A percentile compares a stretch with the other conserved stretches of the same genome.
These are phyloP conservation scores for Coryphaenoides rupestris DNA, from an alignment of 2,113 vertebrate genomes.

Conservation along the genomic window DNA sequence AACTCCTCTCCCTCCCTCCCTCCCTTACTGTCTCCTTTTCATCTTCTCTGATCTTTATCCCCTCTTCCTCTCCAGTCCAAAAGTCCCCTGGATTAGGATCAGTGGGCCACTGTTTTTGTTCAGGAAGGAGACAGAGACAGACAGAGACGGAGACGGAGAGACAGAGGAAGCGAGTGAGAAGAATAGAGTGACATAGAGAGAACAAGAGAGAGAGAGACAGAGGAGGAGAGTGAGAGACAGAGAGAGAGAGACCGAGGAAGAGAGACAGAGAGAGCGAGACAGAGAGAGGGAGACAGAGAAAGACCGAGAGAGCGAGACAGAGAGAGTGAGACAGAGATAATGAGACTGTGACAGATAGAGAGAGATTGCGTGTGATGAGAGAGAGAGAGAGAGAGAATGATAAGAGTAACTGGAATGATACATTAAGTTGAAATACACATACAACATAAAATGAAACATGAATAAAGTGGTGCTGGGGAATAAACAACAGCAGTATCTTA, in stretches of 20 bases:
- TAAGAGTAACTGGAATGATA: no score
- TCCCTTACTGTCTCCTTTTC: slow-evolving; percentile 49
- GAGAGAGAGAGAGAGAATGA: slow-evolving; percentile 2
- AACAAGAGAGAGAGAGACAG: slow-evolving; percentile 11
- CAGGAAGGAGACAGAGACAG: not conserved
- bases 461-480: no score
- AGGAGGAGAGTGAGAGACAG: not conserved
- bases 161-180: not conserved
- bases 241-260: not conserved
- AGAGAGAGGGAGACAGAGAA: not conserved
- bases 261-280: not conserved
- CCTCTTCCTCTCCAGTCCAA: slow-evolving; percentile 48
- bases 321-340: not conserved
- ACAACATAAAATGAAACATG: no score
- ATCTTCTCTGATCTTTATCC: slow-evolving; percentile 50
- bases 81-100: slow-evolving; percentile 57
- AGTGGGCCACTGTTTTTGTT: no score
- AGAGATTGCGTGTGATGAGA: no score
- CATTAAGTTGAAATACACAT: no score
- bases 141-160: not conserved
- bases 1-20: slow-evolving; percentile 45
- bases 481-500: no score
- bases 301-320: not conserved
- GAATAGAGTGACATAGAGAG: slow-evolving; percentile 5
- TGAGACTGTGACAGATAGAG: not conserved